A percentile compares a stretch with the other conserved stretches of the same genome.
phyloP scores from a whole-genome alignment of 2,888 invertebrate species.

The Cremastinae sp. region DNA sequence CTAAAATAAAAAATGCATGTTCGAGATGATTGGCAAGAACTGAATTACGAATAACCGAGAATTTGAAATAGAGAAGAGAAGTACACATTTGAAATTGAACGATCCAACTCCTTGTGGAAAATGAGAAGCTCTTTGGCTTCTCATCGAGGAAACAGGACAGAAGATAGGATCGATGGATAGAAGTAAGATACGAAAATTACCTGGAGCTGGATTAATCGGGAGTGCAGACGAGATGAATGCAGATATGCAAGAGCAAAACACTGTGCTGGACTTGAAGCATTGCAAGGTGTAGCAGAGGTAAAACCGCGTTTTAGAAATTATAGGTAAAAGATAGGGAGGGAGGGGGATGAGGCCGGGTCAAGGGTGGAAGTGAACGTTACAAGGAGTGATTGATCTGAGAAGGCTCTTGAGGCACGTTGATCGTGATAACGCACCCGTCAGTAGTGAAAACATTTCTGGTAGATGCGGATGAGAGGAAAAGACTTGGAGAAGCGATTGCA shows the following conservation, averaged over 20 bases:
- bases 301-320: conserved; percentile 7
- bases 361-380: conserved; percentile 44
- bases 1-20: no score
- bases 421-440: conserved; percentile 44
- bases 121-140: neutral
- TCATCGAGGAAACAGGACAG: neutral
- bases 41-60: no score
- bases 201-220: conserved; percentile 27
- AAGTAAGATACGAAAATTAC: neutral
- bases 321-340: no score
- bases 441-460: conserved; percentile 18
- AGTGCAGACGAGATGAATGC: conserved; percentile 17
- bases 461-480: conserved; percentile 44
- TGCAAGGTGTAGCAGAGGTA: conserved; percentile 38
- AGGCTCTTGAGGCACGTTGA: conserved; percentile 56
- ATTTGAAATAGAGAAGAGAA: no score
- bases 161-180: neutral
- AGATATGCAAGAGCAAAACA: conserved; percentile 2
- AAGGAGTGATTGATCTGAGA: conserved; percentile 54
- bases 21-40: no score
- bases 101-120: neutral
- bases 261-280: conserved; percentile 6
- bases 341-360: no score
- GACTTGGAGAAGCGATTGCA: conserved; percentile 52
- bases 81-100: no score